Base-by-base conservation (phyloP, 1,140 invertebrate species). In the Berghia stephanieae region DNA sequence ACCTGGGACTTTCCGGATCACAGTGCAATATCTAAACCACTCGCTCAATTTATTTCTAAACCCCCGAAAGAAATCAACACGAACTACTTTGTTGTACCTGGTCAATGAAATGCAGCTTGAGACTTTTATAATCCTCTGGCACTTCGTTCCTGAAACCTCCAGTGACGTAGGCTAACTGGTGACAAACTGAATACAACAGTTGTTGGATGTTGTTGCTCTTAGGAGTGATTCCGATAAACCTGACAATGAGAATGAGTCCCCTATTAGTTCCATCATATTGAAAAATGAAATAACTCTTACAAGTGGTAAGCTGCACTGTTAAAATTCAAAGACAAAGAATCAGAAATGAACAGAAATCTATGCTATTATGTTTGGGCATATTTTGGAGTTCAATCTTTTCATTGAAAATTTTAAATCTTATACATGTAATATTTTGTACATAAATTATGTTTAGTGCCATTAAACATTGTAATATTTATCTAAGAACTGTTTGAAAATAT, bases 141-240 rank as follows among this genome's bases (percentile, higher is more conserved):
- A 86, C 75, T 38, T 83, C 83, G 43, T 81, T 78, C 34, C 83
- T 63, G 55, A 80, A 78, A 31, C 78, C 81, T 4, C 83, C 80
- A 21, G 79, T 81, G 2, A 82, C 72, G 55, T 79, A 83, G 2
- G 83, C 81, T 13, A 88, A 67, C 68, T 88, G 87, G 67, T 85
- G 85, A 72, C 85, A 85, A 21, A 88, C 18, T n/a, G 82, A 82
- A 49, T 76, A 71, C 52, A 87, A 68, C 8, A 87, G 74, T 44
- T 82, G 81, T 24, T 84, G 83, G 0, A 84, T 66, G 43, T 83
- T 79, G 63, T 77, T 69, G 8, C 82, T 78, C n/a, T 79, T 69
- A 13, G 82, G 79, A 24, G 87, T 86, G 34, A 83, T 81, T 3
- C 87, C 86, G 24, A 88, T 57, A 76, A 88, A 87, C 40, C 87